Percentiles rank a stretch among this genome's conserved stretches.
phyloP scores from a whole-genome alignment of 1,140 invertebrate species.

The Drosophila biarmipes region DNA sequence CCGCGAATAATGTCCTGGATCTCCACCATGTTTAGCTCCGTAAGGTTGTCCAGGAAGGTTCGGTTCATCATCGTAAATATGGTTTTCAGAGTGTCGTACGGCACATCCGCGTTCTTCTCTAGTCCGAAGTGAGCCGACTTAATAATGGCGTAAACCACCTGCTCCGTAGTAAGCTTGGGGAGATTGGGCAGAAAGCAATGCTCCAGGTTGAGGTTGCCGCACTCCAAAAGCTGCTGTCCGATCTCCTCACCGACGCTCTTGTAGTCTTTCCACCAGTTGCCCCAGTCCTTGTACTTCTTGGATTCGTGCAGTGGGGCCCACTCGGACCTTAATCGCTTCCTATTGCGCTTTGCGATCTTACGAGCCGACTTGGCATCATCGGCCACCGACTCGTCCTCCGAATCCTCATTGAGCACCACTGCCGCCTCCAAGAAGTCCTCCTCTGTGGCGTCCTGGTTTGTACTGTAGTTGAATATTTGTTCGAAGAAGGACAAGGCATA shows the following conservation, averaged over 20 bases:
- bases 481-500: slow-evolving; percentile 69
- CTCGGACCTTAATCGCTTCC: slow-evolving; percentile 58
- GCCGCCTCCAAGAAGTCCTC: slow-evolving; percentile 53
- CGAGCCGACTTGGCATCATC: slow-evolving; percentile 50
- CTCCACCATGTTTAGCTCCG: slow-evolving; percentile 40
- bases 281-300: slow-evolving; percentile 57
- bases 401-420: slow-evolving; percentile 37
- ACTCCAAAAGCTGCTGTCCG: slow-evolving; percentile 37
- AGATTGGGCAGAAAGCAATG: slow-evolving; percentile 66
- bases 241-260: slow-evolving; percentile 58
- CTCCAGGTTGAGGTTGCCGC: slow-evolving; percentile 56
- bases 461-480: slow-evolving; percentile 64
- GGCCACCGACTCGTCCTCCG: slow-evolving; percentile 12
- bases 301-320: slow-evolving; percentile 41
- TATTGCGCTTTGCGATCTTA: slow-evolving; percentile 46
- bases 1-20: slow-evolving; percentile 62
- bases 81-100: slow-evolving; percentile 65
- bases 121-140: slow-evolving; percentile 58
- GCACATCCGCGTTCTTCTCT: slow-evolving; percentile 62
- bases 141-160: slow-evolving; percentile 58
- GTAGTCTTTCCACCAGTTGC: slow-evolving; percentile 62
- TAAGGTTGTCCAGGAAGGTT: slow-evolving; percentile 66
- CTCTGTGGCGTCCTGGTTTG: slow-evolving; percentile 57
- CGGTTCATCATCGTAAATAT: slow-evolving; percentile 65
- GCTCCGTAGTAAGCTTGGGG: slow-evolving; percentile 55